Base-by-base conservation (phyloP, 64 coral and sea anemone genomes). In the Pachyseris speciosa region DNA sequence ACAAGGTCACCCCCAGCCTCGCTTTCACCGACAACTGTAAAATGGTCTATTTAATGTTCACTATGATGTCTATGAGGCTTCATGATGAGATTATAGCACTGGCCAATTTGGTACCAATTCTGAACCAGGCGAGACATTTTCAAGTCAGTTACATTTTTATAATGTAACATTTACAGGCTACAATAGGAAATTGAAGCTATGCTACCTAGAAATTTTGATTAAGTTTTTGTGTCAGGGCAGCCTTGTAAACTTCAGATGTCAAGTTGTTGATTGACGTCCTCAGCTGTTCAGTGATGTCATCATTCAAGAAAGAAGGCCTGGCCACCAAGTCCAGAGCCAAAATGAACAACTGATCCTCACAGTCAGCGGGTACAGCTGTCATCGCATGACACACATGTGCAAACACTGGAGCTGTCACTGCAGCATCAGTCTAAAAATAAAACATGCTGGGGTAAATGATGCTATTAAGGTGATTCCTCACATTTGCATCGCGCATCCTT, bases 321-420 rank as follows among this genome's bases (percentile, higher is more conserved):
- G 77, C 7, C 12, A 80, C 77, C 30, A 80, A 80, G 33, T 90
- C 64, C 87, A 90, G 44, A 24, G 43, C 28, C 22, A 90, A 37
- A 69, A 90, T 48, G 36, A 90, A 90, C 36, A 90, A 50, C 16
- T 76, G 87, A 57, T 90, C 87, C 22, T 26, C 65, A 22, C 60
- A 76, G 58, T 69, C 87, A 65, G 27, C 34, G n/a, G 87, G 74
- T 52, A 80, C 64, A 65, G 80, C 65, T 17, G 73, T 68, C 24
- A 90, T 80, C 43, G 52, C 87, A 41, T 80, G 87, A 80, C 87
- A 80, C 4, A 90, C 31, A 69, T 90, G 73, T 10, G 57, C 74
- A 69, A 90, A 90, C 32, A 90, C 31, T 0, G 5, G 10, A 3
- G 42, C 41, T 49, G 49, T 80, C n/a, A 40, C 59, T 20, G 45